Evolutionary conservation across 2,113 vertebrate species (phyloP).

Genomic region (Chrysochloris asiatica): DNA sequence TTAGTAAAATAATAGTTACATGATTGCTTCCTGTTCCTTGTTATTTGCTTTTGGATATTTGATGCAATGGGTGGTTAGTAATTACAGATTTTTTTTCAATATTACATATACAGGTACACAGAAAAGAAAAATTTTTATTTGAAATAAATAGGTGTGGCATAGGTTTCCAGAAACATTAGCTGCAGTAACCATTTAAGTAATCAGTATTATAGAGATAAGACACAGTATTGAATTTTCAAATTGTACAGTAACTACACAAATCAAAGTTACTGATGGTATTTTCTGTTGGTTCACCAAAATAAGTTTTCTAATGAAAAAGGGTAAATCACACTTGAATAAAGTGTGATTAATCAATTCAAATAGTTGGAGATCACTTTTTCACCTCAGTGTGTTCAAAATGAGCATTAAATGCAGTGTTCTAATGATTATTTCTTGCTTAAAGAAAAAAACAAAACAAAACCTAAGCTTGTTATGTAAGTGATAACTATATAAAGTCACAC

Average conservation of each 20-base stretch:
- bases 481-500: neutral
- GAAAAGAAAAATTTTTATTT: slow-evolving; percentile 54
- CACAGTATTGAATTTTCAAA: neutral
- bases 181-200: slow-evolving; percentile 15
- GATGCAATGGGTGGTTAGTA: slow-evolving; percentile 75
- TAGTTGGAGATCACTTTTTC: neutral
- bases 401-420: neutral
- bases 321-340: neutral
- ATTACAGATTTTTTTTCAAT: slow-evolving; percentile 77
- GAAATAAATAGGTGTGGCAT: slow-evolving; percentile 14
- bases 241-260: neutral
- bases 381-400: neutral
- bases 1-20: slow-evolving; percentile 61
- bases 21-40: slow-evolving; percentile 29
- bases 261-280: neutral
- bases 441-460: neutral
- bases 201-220: neutral
- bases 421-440: slow-evolving; percentile 29
- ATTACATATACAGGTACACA: slow-evolving; percentile 67
- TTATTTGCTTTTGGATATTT: slow-evolving; percentile 43
- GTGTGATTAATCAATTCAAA: slow-evolving; percentile 16
- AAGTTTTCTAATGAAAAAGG: slow-evolving; percentile 29
- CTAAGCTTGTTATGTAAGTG: neutral
- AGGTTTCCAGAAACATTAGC: neutral
- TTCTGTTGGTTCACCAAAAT: neutral